Conservation (phyloP, 2,888 invertebrate species). For the Tubiluchus corallicola region DNA sequence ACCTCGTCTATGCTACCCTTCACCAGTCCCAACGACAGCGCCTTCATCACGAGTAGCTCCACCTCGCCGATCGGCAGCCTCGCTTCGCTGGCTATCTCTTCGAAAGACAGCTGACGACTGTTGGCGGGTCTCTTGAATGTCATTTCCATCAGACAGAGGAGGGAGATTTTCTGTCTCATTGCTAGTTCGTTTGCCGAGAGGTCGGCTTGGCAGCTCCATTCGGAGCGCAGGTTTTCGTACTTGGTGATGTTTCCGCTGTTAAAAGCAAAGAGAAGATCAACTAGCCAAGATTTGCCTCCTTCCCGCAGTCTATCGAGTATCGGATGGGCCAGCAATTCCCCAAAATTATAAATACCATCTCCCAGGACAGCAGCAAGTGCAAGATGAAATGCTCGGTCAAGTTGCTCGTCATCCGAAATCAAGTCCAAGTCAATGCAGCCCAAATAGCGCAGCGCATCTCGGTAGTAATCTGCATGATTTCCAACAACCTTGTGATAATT, state of each 20-base stretch:
- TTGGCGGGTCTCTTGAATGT: constrained; percentile 83
- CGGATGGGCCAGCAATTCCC: constrained; percentile 89
- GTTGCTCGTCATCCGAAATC: constrained; percentile 42
- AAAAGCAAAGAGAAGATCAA: constrained; percentile 45
- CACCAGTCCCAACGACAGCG: constrained; percentile 77
- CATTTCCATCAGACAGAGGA: constrained; percentile 97
- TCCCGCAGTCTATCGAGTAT: constrained; percentile 63
- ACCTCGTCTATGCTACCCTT: constrained; percentile 86
- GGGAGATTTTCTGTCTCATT: constrained; percentile 74
- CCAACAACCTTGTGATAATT: constrained; percentile 67
- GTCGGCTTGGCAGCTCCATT: constrained; percentile 53
- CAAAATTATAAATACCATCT: constrained; percentile 87
- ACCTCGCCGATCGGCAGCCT: constrained; percentile 61
- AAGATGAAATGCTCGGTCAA: constrained; percentile 67
- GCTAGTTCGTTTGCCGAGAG: constrained; percentile 57
- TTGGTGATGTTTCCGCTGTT: constrained; percentile 44
- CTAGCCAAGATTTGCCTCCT: constrained; percentile 62
- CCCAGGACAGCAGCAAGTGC: constrained; percentile 85
- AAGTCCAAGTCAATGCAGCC: constrained; percentile 52
- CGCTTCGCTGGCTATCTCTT: constrained; percentile 70
- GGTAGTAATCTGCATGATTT: constrained; percentile 84
- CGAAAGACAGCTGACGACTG: constrained; percentile 62
- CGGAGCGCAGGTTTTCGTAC: constrained; percentile 45
- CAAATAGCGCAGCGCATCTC: constrained; percentile 61
- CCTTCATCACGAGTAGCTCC: constrained; percentile 92